These are phyloP conservation scores for Megaceryle torquata DNA, from an alignment of 2,113 vertebrate species.

Conservation along the genomic window DNA sequence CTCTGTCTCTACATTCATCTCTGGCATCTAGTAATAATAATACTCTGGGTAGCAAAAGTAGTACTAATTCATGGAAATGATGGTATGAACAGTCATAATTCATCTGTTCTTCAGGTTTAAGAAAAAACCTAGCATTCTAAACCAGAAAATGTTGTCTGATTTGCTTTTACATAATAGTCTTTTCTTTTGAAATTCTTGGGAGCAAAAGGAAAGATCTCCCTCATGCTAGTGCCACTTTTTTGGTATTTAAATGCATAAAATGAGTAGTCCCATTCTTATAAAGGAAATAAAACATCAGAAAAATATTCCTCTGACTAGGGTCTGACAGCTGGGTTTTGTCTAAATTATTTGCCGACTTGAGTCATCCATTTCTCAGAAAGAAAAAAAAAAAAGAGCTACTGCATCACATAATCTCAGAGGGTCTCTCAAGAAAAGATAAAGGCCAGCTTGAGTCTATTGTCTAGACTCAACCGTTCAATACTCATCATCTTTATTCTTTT, in stretches of 20 bases:
- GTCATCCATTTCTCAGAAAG: conserved; percentile 4
- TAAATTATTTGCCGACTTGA: conserved; percentile 49
- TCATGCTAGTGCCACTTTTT: background rate
- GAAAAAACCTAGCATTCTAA: background rate
- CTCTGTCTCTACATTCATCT: background rate
- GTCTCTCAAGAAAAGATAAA: conserved; percentile 28
- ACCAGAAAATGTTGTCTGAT: background rate
- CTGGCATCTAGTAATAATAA: background rate
- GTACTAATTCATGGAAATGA: background rate
- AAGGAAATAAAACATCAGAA: conserved; percentile 13
- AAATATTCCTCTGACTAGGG: background rate
- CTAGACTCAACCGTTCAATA: background rate
- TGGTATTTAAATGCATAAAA: background rate
- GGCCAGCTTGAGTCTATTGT: conserved; percentile 14
- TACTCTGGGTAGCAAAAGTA: background rate
- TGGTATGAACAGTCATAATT: background rate
- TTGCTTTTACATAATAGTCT: background rate
- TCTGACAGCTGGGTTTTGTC: background rate
- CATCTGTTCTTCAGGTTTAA: background rate
- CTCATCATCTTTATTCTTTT: conserved; percentile 13
- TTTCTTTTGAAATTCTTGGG: background rate
- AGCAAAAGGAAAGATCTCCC: background rate
- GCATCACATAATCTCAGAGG: background rate
- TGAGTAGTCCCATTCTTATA: background rate
- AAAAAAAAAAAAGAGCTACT: background rate